phyloP scores from a whole-genome alignment of 2,113 vertebrate species.

The Thermophis baileyi region DNA sequence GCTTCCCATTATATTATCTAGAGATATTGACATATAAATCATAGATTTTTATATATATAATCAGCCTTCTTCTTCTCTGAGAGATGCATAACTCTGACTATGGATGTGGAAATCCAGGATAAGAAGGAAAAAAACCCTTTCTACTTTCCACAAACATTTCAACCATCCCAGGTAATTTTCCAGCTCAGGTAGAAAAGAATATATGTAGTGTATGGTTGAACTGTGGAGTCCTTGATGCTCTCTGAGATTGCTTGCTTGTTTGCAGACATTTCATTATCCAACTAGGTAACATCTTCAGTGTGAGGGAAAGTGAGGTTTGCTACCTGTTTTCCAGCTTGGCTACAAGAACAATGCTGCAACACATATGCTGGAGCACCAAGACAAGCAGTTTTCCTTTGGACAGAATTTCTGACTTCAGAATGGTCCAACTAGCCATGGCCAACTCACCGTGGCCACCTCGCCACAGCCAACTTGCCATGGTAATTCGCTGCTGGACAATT shows the following conservation, averaged over 20 bases:
- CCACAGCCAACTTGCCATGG: not conserved
- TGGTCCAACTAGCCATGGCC: not conserved
- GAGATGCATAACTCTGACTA: too few species aligned
- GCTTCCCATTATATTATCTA: not conserved
- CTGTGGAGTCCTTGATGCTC: not conserved
- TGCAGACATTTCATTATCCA: not conserved
- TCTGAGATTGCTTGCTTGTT: not conserved
- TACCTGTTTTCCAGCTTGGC: not conserved
- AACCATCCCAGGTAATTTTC: not conserved
- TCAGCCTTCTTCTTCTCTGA: too few species aligned
- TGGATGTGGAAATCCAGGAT: too few species aligned
- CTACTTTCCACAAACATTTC: not conserved
- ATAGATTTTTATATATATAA: not conserved
- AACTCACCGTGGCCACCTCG: not conserved
- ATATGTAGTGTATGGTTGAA: not conserved
- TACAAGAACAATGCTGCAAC: not conserved
- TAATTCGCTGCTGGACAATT: not conserved
- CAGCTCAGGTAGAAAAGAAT: not conserved
- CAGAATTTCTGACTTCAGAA: not conserved
- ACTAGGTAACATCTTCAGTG: not conserved
- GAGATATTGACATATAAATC: not conserved
- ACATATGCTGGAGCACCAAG: not conserved
- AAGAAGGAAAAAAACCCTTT: too few species aligned
- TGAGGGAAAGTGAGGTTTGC: not conserved
- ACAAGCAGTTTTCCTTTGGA: not conserved